Evolutionary conservation across 64 coral and sea anemone species (phyloP).

Genomic region (Dendronephthya gigantea): DNA sequence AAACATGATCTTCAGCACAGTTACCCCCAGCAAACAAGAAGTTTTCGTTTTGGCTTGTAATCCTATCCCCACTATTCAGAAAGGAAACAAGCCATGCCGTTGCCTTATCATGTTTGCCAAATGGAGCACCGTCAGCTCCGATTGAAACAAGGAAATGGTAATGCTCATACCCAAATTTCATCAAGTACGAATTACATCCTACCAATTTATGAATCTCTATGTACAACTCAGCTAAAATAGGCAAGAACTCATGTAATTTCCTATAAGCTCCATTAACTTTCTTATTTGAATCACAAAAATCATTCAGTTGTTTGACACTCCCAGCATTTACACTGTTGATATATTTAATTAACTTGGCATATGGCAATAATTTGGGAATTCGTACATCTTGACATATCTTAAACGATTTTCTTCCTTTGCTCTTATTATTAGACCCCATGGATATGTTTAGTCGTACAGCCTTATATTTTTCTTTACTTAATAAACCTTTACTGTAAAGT

Average conservation of each 20-base stretch:
- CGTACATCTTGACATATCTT: conserved; percentile 25
- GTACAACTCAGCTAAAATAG: not conserved
- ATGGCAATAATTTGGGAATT: conserved; percentile 41
- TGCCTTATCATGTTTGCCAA: not conserved
- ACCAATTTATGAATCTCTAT: not conserved
- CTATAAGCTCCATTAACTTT: conserved; percentile 46
- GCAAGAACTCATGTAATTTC: not conserved
- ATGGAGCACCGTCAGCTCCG: not conserved
- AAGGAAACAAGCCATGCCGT: not conserved
- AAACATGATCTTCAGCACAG: not conserved
- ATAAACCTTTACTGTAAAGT: conserved; percentile 29
- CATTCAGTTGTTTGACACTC: conserved; percentile 34
- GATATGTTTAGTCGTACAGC: conserved; percentile 33
- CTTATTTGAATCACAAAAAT: conserved; percentile 41
- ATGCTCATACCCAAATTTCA: not conserved
- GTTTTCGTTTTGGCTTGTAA: not conserved
- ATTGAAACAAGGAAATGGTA: not conserved
- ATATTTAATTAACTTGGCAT: conserved; percentile 45
- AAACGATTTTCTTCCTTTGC: conserved; percentile 14
- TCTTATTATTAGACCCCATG: conserved; percentile 7
- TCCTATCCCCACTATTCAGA: not conserved
- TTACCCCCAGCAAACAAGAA: not conserved
- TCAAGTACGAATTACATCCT: not conserved
- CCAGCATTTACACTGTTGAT: conserved; percentile 31
- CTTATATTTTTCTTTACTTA: conserved; percentile 44